Evolutionary conservation across 2,888 invertebrate species (phyloP), one percentile per base, ranked within the genome.

Genomic region (Sphaeridia pumilis): DNA sequence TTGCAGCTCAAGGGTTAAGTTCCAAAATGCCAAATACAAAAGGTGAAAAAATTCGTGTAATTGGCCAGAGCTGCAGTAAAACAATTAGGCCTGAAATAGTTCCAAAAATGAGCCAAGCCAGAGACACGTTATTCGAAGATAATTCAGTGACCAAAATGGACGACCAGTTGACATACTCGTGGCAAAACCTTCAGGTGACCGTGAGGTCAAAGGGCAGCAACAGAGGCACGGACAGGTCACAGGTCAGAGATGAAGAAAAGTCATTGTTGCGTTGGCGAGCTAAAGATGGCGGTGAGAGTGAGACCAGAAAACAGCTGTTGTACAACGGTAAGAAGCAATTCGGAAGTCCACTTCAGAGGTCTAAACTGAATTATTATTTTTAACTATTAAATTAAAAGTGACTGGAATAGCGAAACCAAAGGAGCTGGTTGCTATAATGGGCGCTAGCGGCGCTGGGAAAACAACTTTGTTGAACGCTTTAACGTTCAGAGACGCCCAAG

Each of bases 371-470:
- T 7, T 31, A 31, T 14, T 31, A 31, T 10, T 14, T 10, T 14
- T 31, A 31, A 31, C 14, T 20, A 17, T 26, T 25, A 14, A 21
- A 27, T 57, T 65, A 67, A 34, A 65, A 88, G 87, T 87, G 7
- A 83, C 78, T 61, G 90, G 90, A 1, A 78, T 83, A 1, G 88
- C 88, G 0, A 79, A 82, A 68, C 86, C 89, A 0, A 88, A 89
- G 0, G 88, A 90, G 69, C 71, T 90, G 25, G 72, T 90, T 42
- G 88, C 88, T 1, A 82, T 90, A 44, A 81, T 92, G 80, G 90
- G 90, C 1, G 83, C 87, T 0, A 87, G 86, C 25, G 94, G 94
- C 0, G 89, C 93, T 0, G 94, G 94, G 2, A 95, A 95, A 74
- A 93, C 94, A 0, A 94, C 93, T 0, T 77, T 95, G 2, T 73